A percentile compares a stretch with the other conserved stretches of the same genome.
Conservation (phyloP, 2,113 vertebrate genomes). For the Brevimyrus niger region DNA sequence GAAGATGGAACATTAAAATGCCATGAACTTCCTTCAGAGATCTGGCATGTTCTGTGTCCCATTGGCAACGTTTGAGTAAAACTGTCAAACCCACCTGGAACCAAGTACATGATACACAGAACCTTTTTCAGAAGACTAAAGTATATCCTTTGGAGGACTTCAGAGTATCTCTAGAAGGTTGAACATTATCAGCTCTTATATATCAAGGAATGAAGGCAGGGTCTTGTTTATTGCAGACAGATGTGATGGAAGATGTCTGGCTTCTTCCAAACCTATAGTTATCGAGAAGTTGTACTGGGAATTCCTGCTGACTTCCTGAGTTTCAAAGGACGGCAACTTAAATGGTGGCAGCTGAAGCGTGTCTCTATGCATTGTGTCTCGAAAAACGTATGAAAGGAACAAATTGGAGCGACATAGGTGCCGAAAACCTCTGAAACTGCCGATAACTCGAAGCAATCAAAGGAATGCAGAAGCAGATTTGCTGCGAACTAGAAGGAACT, state of each 20-base stretch:
- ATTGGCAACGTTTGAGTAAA: background rate
- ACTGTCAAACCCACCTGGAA: background rate
- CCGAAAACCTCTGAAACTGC: background rate
- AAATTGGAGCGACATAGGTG: background rate
- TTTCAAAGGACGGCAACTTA: slow-evolving; percentile 17
- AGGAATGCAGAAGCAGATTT: background rate
- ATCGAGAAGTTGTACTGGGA: background rate
- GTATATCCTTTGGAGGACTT: background rate
- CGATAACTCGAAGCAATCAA: background rate
- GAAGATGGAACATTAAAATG: background rate
- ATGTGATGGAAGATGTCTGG: slow-evolving; percentile 8
- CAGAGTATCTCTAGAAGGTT: slow-evolving; percentile 20
- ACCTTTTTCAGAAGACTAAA: background rate
- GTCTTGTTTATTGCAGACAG: slow-evolving; percentile 18
- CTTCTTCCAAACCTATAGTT: background rate
- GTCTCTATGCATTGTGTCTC: background rate
- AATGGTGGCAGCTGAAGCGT: background rate
- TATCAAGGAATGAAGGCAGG: background rate
- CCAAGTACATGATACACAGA: background rate
- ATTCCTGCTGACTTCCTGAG: background rate
- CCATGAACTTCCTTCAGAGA: background rate
- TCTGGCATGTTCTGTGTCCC: background rate
- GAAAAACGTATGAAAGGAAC: background rate
- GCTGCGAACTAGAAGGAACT: background rate
- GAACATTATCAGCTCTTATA: slow-evolving; percentile 13